Conservation (phyloP, 2,113 vertebrate species). For the Sinocyclocheilus grahami region DNA sequence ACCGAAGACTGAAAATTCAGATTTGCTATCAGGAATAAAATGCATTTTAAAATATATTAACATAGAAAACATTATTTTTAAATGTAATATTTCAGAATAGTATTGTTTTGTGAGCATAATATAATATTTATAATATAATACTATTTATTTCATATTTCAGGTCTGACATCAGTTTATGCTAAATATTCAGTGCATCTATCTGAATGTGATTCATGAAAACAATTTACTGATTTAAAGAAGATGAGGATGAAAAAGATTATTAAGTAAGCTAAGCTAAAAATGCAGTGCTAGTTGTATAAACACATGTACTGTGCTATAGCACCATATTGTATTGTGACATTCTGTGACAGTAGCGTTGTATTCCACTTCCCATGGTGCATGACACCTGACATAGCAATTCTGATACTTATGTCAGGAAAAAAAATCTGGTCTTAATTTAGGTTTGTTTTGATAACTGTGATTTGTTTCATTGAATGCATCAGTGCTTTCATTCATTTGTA, state of each 20-base stretch:
- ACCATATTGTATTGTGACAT: background rate
- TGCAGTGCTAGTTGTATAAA: no score
- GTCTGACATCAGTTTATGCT: background rate
- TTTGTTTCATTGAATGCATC: slow-evolving; percentile 22
- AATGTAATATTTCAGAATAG: no score
- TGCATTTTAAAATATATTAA: no score
- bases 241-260: background rate
- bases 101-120: no score
- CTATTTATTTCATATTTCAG: background rate
- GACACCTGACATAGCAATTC: slow-evolving; percentile 4
- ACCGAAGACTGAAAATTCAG: no score
- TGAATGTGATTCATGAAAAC: background rate
- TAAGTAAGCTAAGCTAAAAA: background rate
- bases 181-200: background rate
- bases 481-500: slow-evolving; percentile 8
- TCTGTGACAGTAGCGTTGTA: background rate
- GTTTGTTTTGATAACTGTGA: slow-evolving; percentile 26
- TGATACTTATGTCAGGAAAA: background rate
- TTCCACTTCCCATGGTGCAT: no score
- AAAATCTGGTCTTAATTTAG: background rate
- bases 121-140: no score
- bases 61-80: no score
- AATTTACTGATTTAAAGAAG: background rate
- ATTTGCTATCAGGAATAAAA: no score
- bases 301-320: background rate